A percentile compares a stretch with the other conserved stretches of the same genome.
Evolutionary conservation across 2,797 vertebrate genomes (phyloP).

Genomic region (Lemur catta): DNA sequence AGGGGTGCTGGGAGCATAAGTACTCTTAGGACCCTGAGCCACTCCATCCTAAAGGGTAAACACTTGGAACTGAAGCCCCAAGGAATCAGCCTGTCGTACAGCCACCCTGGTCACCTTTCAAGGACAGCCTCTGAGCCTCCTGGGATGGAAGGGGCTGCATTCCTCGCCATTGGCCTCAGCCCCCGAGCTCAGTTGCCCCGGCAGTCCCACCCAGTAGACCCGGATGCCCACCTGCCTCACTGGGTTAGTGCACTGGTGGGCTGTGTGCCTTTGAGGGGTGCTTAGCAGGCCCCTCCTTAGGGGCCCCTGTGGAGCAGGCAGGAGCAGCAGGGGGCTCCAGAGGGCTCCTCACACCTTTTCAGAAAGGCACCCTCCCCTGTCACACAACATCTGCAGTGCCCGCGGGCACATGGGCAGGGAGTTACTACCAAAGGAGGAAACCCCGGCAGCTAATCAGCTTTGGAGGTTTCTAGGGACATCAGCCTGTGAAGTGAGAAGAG

Average conservation of each 20-base stretch:
- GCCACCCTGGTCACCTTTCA: background rate
- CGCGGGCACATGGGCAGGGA: background rate
- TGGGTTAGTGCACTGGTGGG: background rate
- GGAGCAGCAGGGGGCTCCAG: background rate
- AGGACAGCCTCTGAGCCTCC: background rate
- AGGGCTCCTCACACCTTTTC: background rate
- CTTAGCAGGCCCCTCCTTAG: background rate
- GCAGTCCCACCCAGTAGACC: background rate
- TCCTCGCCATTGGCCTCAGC: background rate
- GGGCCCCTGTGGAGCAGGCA: background rate
- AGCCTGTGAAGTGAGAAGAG: slow-evolving; percentile 14
- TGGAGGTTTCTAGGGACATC: slow-evolving; percentile 44
- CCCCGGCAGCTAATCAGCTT: background rate
- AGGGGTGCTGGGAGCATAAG: background rate
- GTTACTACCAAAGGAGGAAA: background rate
- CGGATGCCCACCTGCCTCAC: background rate
- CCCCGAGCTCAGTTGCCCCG: background rate
- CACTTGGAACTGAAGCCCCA: background rate
- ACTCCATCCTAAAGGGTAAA: background rate
- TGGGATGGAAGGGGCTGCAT: background rate
- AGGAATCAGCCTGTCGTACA: background rate
- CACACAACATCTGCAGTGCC: slow-evolving; percentile 35
- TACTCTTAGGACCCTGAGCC: background rate
- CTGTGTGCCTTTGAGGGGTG: background rate
- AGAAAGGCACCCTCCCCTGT: background rate